Base-by-base conservation (phyloP, 1,140 invertebrate species). In the Phthorimaea operculella region DNA sequence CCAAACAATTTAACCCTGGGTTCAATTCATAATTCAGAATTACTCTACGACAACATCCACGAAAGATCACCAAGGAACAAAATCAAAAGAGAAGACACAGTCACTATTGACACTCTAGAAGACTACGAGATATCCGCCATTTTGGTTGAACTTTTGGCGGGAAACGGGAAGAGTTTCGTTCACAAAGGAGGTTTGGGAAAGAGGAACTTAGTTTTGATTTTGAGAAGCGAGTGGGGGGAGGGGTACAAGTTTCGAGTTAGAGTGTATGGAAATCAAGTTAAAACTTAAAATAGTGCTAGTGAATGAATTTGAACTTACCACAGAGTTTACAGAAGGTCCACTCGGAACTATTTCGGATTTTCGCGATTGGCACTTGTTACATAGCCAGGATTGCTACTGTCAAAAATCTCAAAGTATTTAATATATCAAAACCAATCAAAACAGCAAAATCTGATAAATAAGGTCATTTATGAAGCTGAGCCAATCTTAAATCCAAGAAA, bases 171-270 rank as follows among this genome's bases (percentile, higher is more conserved):
- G 10, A 33, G 50, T 33, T 51, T 51, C 16, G 21, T 51, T 34
- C 21, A 51, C 14, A 51, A 51, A 33, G 50, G 50, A n/a, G 50
- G 50, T 33, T 8, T 51, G 6, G 33, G n/a, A 1, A 10, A 51
- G 8, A 51, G n/a, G n/a, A 33, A 51, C 4, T 12, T 15, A 6
- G 21, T 14, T 8, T 14, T 51, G 12, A 36, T 51, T n/a, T 51
- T 51, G 33, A 33, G 50, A 8, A 51, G 28, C 14, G 28, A 33
- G 10, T 51, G 50, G 50, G n/a, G 33, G 6, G 12, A 14, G 9
- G 50, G 50, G n/a, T 51, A 51, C 14, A 51, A 0, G 28, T 51
- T 51, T 51, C 28, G 50, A 14, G 50, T 51, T 15, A 51, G n/a
- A 51, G 28, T 51, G 4, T 51, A 34, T 36, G 21, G 21, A 12